Conservation (phyloP, 2,113 vertebrate genomes). For the Scytalopus superciliaris region DNA sequence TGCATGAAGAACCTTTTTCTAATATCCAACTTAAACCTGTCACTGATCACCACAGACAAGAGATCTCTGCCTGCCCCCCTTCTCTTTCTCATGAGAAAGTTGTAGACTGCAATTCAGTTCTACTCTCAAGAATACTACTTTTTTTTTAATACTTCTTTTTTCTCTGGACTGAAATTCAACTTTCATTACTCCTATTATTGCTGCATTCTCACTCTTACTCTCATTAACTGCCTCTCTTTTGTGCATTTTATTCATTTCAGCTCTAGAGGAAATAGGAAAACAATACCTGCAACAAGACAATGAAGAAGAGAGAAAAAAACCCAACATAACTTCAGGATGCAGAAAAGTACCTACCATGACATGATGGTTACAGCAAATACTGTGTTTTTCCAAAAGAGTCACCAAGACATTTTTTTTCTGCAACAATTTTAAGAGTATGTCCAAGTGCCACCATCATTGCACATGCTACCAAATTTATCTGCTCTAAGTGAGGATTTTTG, state of each 20-base stretch:
- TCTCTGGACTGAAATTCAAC: not conserved
- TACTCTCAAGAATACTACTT: not conserved
- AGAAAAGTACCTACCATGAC: not conserved
- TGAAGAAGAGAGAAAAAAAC: not conserved
- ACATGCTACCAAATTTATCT: not conserved
- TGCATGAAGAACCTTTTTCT: not conserved
- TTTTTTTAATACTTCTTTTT: not conserved
- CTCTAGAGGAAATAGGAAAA: not conserved
- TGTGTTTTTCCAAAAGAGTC: not conserved
- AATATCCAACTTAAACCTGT: not conserved
- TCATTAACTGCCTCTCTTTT: not conserved
- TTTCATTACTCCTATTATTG: not conserved
- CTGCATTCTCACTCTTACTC: not conserved
- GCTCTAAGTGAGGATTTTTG: not conserved
- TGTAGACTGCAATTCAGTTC: not conserved
- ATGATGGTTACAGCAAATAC: not conserved
- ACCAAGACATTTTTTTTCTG: not conserved
- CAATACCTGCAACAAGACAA: not conserved
- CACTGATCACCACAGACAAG: not conserved
- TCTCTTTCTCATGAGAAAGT: not conserved
- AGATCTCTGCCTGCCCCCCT: not conserved
- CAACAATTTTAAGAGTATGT: not conserved
- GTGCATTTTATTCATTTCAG: not conserved
- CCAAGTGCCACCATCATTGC: not conserved
- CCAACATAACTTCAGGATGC: not conserved